Evolutionary conservation across 2,888 invertebrate genomes (phyloP), one percentile per base, ranked within the genome.

Genomic region (Tipula unca): DNA sequence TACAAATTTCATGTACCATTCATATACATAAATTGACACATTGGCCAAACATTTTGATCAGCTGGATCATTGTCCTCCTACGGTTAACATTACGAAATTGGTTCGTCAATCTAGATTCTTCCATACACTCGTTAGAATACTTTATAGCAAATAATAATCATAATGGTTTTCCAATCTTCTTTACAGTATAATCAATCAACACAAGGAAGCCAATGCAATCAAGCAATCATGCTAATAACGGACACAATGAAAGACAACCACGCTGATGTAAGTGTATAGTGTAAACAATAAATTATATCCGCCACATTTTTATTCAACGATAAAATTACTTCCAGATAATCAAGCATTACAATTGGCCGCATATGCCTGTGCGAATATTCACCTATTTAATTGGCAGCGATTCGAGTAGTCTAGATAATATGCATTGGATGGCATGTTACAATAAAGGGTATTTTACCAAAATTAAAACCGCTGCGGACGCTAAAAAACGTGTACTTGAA

Each of bases 191-290:
- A 96, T 89, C 94, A 95, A 87, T 95, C 96, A 0, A 95, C 95
- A 0, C 94, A 94, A 88, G 97, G 97, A 3, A 96, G 96, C 88
- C 96, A 98, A 89, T 99, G 99, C 90, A 99, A 99, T 92, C 98
- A 98, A 91, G 99, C 98, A 1, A 98, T 99, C 86, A 98, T 99
- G 95, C 92, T 99, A 86, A 95, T 99, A 87, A 98, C 99, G 0
- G 97, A 98, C 88, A 98, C 98, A 29, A 96, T 98, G 13, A 95
- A 97, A 1, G 92, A 91, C 82, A 93, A 93, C 0, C 93, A 94
- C 10, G 92, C 92, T 87, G 93, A 94, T 0, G 93, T 94, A 87
- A 86, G 48, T 85, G 54, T 0, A 2, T 1, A 82, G 6, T 0
- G 6, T 6, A 32, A 32, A 32, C 32, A 8, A 84, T 32, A 39